Percentiles rank a stretch among this genome's conserved stretches.
These are phyloP conservation scores for Callospermophilus lateralis DNA, from an alignment of 2,113 vertebrate genomes.

Conservation along the genomic window DNA sequence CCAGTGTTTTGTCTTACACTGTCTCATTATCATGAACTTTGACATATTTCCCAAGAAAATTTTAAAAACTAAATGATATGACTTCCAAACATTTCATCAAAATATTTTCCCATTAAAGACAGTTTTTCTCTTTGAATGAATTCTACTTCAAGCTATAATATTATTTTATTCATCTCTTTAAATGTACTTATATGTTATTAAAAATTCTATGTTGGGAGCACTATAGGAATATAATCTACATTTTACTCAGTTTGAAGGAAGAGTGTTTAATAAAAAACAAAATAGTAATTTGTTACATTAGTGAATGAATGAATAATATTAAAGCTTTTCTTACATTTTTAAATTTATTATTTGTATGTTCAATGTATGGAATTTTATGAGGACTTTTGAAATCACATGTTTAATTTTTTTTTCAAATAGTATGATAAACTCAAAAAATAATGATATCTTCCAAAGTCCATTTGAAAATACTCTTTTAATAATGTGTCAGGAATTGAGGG, in stretches of 20 bases:
- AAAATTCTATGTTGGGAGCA: background rate
- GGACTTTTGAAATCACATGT: background rate
- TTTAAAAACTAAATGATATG: background rate
- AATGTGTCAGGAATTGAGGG: background rate
- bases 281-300: background rate
- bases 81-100: background rate
- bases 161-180: background rate
- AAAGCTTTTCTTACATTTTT: background rate
- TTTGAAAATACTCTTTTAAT: slow-evolving; percentile 15
- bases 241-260: background rate
- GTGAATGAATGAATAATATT: background rate
- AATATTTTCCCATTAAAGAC: background rate
- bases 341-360: background rate
- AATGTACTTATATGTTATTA: background rate
- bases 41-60: background rate
- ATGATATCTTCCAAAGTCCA: background rate
- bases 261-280: background rate
- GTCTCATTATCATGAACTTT: background rate
- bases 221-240: background rate
- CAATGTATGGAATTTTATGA: background rate
- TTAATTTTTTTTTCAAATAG: background rate
- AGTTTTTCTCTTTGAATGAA: background rate
- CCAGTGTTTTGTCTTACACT: no score
- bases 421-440: background rate
- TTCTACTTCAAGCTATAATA: background rate